Conservation (phyloP, 2,113 vertebrate species). For the Syngnathus floridae region DNA sequence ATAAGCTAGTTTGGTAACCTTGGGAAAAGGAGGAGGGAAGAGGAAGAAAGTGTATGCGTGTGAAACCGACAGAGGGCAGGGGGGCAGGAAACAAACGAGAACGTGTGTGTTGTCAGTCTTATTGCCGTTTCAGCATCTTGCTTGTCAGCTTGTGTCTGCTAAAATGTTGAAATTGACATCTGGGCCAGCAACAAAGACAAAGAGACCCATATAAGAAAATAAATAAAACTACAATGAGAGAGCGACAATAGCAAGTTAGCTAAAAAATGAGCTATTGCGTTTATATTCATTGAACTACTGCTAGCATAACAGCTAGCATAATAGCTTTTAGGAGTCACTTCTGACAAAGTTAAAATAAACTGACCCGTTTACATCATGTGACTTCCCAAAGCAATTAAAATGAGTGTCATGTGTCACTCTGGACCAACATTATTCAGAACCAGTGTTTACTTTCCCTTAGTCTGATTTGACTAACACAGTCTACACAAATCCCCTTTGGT, state of each 20-base stretch:
- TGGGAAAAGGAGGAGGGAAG: neutral
- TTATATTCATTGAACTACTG: neutral
- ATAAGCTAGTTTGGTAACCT: neutral
- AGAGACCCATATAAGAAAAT: neutral
- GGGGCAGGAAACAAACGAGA: constrained; percentile 5
- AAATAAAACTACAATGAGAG: neutral
- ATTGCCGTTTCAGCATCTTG: constrained; percentile 30
- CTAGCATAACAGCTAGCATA: neutral
- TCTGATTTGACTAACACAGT: constrained; percentile 12
- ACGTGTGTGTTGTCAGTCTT: constrained; percentile 26
- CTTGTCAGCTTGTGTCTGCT: constrained; percentile 28
- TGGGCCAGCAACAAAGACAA: constrained; percentile 3
- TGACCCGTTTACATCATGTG: neutral
- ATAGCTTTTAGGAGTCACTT: neutral
- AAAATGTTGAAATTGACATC: constrained; percentile 38
- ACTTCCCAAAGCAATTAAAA: constrained; percentile 23
- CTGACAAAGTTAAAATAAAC: neutral
- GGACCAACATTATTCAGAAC: constrained; percentile 9
- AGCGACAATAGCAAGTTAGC: neutral
- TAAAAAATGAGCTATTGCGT: neutral
- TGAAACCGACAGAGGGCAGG: neutral
- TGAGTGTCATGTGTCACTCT: constrained; percentile 20
- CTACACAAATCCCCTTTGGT: constrained; percentile 24
- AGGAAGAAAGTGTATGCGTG: neutral
- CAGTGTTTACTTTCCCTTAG: constrained; percentile 3